Percentiles rank a stretch among this genome's conserved stretches.
phyloP scores from a whole-genome alignment of 2,113 vertebrate species.

The Pseudorasbora parva region DNA sequence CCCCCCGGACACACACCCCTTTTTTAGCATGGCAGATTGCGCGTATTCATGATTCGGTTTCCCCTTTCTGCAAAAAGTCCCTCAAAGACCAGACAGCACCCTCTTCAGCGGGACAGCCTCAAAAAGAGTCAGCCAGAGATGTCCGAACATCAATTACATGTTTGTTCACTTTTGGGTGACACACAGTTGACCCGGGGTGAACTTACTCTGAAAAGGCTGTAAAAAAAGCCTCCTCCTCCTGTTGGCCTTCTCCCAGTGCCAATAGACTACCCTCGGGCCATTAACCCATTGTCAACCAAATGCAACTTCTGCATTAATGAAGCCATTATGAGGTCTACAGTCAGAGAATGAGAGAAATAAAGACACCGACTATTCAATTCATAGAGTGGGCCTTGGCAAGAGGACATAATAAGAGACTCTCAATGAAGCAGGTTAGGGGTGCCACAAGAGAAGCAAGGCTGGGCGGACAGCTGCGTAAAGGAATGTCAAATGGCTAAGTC shows the following conservation, averaged over 20 bases:
- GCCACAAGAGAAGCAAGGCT: constrained; percentile 37
- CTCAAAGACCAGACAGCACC: constrained; percentile 58
- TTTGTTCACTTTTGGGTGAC: constrained; percentile 70
- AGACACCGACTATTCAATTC: constrained; percentile 65
- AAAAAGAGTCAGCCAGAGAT: constrained; percentile 62
- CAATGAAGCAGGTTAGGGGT: constrained; percentile 57
- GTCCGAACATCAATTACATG: constrained; percentile 73
- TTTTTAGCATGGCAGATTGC: constrained; percentile 57
- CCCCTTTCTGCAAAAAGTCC: constrained; percentile 48
- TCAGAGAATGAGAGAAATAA: constrained; percentile 63
- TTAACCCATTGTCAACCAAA: constrained; percentile 74
- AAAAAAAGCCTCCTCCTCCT: constrained; percentile 61
- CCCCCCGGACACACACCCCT: constrained; percentile 16
- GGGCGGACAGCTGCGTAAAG: constrained; percentile 33
- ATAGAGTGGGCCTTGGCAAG: constrained; percentile 60
- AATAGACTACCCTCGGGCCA: constrained; percentile 67
- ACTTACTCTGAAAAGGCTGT: constrained; percentile 62
- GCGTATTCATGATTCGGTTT: constrained; percentile 58
- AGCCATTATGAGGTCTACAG: constrained; percentile 67
- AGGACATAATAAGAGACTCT: constrained; percentile 63
- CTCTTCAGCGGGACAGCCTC: constrained; percentile 50
- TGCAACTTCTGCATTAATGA: constrained; percentile 68
- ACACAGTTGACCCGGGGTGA: constrained; percentile 63
- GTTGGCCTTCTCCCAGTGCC: constrained; percentile 59
- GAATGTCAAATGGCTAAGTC: constrained; percentile 39